Percentiles rank a stretch among this genome's conserved stretches.
Evolutionary conservation across 2,888 invertebrate genomes (phyloP).

Genomic region (Alcis repandata): DNA sequence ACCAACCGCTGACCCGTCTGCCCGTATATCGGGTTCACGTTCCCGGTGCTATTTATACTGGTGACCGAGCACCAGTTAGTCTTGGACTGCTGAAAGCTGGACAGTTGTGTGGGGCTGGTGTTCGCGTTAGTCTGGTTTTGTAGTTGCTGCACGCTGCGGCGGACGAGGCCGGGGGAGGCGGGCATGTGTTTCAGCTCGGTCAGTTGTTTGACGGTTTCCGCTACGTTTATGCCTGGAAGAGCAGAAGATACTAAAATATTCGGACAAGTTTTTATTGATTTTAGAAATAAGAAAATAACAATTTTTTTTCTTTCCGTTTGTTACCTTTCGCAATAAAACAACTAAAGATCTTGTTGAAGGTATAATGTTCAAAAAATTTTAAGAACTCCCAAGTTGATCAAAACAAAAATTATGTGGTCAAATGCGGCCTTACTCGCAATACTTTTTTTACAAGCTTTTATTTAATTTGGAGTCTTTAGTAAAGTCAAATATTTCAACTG

Average conservation of each 20-base stretch:
- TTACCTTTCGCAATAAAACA: too few relatives aligned
- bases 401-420: too few relatives aligned
- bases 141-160: constrained; percentile 81
- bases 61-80: constrained; percentile 72
- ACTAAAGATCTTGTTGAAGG: too few relatives aligned
- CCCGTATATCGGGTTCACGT: constrained; percentile 82
- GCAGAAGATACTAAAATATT: neutral
- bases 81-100: constrained; percentile 76
- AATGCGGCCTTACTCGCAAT: too few relatives aligned
- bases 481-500: too few relatives aligned
- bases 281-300: too few relatives aligned
- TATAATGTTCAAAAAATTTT: too few relatives aligned
- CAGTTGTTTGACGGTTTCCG: constrained; percentile 94
- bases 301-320: too few relatives aligned
- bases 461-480: too few relatives aligned
- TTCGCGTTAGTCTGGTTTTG: constrained; percentile 61
- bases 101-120: constrained; percentile 56
- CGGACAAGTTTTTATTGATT: too few relatives aligned
- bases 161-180: constrained; percentile 92
- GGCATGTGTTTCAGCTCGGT: constrained; percentile 95
- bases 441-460: too few relatives aligned
- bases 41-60: constrained; percentile 74
- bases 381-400: too few relatives aligned
- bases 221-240: constrained; percentile 88
- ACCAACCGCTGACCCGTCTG: constrained; percentile 78